Evolutionary conservation across 2,797 vertebrate species (phyloP), one percentile per base, ranked within the genome.

Genomic region (Hyperoplus lanceolatus): DNA sequence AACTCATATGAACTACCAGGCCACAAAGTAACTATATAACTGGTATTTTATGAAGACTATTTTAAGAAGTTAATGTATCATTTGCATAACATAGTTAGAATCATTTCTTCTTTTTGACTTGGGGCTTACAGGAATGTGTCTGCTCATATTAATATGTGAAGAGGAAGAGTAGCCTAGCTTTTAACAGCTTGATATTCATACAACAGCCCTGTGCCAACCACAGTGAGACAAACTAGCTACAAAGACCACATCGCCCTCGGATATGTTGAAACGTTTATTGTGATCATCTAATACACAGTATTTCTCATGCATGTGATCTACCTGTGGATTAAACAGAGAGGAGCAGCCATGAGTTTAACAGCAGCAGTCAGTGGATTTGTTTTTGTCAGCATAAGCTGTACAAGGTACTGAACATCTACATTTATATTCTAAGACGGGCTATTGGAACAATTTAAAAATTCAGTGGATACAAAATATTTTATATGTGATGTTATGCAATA

Each of bases 71-170:
- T 21, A 21, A 21, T 21, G 21, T 2, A 21, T 21, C 21, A 21
- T 21, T 21, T 1, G 21, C 21, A 21, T 2, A 21, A 21, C 21
- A 21, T 21, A 21, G 21, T 1, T 2, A 21, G 60, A 41, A 53
- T 59, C 41, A 53, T 75, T 75, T 77, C 74, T 57, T 55, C 51
- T n/a, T 77, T 69, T 43, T 18, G 5, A 1, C 42, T 5, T 13
- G 18, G 59, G 58, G 65, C 45, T 70, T 64, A 51, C 67, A 65
- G 29, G 6, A 1, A 18, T 39, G 21, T 0, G 12, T 14, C 46
- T 53, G 6, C 5, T 55, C n/a, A 16, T 43, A 21, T 45, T 45
- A 46, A 67, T 15, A 10, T 8, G 1, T 42, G 3, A 61, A 29
- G 58, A 38, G 74, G 74, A 77, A 76, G 65, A 11, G 62, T n/a